phyloP scores from a whole-genome alignment of 2,113 vertebrate species.

The Chionodraco myersi region DNA sequence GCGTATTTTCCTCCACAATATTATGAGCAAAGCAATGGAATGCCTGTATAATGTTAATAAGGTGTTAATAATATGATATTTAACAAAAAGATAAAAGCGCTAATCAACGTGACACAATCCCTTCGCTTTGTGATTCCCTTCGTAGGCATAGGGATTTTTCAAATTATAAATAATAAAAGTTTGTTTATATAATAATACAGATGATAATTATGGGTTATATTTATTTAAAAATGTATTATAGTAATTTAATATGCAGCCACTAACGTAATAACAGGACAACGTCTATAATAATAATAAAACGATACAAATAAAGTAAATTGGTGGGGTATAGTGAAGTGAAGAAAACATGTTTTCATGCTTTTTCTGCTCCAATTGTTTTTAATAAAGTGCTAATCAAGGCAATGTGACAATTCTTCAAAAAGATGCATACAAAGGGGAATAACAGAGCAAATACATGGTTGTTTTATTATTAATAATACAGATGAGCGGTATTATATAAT shows the following conservation, averaged over 20 bases:
- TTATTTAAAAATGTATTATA: background rate
- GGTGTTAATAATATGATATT: background rate
- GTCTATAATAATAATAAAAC: background rate
- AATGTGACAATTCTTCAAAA: too few species aligned
- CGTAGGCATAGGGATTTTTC: too few species aligned
- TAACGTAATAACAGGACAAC: background rate
- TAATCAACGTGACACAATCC: background rate
- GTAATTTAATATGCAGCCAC: background rate
- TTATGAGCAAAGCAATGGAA: background rate
- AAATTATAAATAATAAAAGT: too few species aligned
- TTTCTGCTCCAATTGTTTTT: too few species aligned
- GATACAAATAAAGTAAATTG: background rate
- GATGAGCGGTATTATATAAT: too few species aligned
- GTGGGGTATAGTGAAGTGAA: too few species aligned
- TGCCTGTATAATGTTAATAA: constrained; percentile 1
- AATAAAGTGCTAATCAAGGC: too few species aligned
- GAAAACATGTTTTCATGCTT: too few species aligned
- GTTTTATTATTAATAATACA: too few species aligned
- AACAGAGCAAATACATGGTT: too few species aligned
- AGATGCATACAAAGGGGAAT: too few species aligned
- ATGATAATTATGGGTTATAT: background rate
- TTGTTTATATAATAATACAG: background rate
- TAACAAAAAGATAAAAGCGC: background rate
- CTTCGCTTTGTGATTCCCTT: too few species aligned
- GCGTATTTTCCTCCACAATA: background rate